phyloP scores from a whole-genome alignment of 2,888 invertebrate species.

The Caenorhabditis sp. region DNA sequence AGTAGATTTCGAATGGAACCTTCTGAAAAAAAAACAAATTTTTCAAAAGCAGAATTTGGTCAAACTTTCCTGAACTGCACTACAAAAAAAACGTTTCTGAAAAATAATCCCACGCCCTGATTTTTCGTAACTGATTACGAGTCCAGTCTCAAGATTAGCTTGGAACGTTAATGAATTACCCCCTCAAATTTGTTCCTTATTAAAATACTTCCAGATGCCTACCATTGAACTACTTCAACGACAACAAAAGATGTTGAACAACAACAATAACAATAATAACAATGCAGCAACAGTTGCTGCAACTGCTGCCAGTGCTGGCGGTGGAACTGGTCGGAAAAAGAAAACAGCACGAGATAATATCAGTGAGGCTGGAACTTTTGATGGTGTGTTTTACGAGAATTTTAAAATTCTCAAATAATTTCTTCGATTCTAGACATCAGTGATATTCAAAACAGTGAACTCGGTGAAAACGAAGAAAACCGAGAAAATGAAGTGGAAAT shows the following conservation, averaged over 20 bases:
- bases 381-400: constrained; percentile 61
- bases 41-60: too few relatives aligned
- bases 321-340: constrained; percentile 38
- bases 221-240: constrained; percentile 56
- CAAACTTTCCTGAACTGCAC: too few relatives aligned
- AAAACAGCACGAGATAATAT: constrained; percentile 50
- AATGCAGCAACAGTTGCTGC: constrained; percentile 35
- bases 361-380: constrained; percentile 69
- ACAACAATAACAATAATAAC: constrained; percentile 32
- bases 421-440: constrained; percentile 66
- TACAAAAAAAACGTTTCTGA: too few relatives aligned
- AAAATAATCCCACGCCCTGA: too few relatives aligned
- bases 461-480: constrained; percentile 56
- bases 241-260: constrained; percentile 48
- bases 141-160: too few relatives aligned
- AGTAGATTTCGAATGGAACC: too few relatives aligned
- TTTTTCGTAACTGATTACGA: too few relatives aligned
- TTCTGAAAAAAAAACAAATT: too few relatives aligned
- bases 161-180: too few relatives aligned
- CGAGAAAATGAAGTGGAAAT: constrained; percentile 30
- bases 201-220: too few relatives aligned
- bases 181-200: too few relatives aligned
- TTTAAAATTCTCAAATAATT: too few relatives aligned
- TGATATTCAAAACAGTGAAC: constrained; percentile 65
- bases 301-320: constrained; percentile 32